These are phyloP conservation scores for Scarus forsteni DNA, from an alignment of 2,797 vertebrate genomes.

Conservation along the genomic window DNA sequence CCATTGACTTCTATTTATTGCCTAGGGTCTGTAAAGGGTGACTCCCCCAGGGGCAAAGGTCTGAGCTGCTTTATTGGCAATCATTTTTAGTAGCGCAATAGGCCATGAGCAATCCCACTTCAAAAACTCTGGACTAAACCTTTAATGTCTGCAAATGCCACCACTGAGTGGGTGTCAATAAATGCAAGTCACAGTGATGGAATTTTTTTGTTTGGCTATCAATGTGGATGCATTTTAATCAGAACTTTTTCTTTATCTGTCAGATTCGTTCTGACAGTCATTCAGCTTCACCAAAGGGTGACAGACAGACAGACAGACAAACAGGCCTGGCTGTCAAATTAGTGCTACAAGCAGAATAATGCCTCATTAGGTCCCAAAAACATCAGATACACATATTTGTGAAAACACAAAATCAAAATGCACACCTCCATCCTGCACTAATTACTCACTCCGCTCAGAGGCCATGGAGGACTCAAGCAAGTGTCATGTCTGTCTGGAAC, in stretches of 20 bases:
- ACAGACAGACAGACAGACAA: slow-evolving; percentile 8
- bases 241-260: not conserved
- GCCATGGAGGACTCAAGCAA: too few relatives aligned
- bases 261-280: not conserved
- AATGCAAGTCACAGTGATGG: not conserved
- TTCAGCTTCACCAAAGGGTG: slow-evolving; percentile 12
- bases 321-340: slow-evolving; percentile 17
- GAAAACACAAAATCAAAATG: slow-evolving; percentile 15
- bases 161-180: not conserved
- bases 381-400: slow-evolving; percentile 9
- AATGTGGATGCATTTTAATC: not conserved
- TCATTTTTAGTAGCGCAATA: too few relatives aligned
- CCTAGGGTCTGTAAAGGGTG: too few relatives aligned
- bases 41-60: too few relatives aligned
- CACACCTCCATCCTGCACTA: not conserved
- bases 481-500: too few relatives aligned
- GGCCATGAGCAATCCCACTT: too few relatives aligned
- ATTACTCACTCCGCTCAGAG: too few relatives aligned
- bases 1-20: too few relatives aligned
- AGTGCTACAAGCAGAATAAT: slow-evolving; percentile 9
- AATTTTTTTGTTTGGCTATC: not conserved
- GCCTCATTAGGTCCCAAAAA: slow-evolving; percentile 39
- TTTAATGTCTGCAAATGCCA: too few relatives aligned
- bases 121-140: too few relatives aligned
- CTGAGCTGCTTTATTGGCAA: too few relatives aligned